Conservation (phyloP, 2,797 vertebrate genomes). For the Hemitrygon akajei region DNA sequence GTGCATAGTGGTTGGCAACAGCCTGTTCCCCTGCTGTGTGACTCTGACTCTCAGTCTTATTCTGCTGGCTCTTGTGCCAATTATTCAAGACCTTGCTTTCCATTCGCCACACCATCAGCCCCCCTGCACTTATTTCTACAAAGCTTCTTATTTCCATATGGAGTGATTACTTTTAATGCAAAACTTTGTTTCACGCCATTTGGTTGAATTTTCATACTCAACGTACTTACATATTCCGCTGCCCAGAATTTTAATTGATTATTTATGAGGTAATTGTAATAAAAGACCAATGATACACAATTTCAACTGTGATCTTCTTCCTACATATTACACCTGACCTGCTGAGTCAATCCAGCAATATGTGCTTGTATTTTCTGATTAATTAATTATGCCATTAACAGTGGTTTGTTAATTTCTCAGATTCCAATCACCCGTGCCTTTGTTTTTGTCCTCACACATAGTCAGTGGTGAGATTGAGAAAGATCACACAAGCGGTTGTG, state of each 20-base stretch:
- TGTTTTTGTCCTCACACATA: background rate
- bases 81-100: background rate
- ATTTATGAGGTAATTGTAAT: background rate
- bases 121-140: background rate
- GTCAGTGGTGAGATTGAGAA: background rate
- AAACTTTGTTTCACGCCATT: background rate
- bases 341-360: too few species aligned
- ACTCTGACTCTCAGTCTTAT: too few species aligned
- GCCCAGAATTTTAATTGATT: background rate
- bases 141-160: background rate
- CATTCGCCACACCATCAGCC: background rate
- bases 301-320: background rate
- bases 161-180: background rate
- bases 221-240: background rate
- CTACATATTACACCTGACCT: background rate
- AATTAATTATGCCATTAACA: background rate
- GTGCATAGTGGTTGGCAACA: too few species aligned
- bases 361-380: too few species aligned
- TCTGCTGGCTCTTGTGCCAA: too few species aligned
- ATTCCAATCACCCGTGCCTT: background rate
- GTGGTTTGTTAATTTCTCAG: background rate
- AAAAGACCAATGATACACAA: background rate
- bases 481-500: background rate
- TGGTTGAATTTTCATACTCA: background rate
- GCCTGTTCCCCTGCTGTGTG: too few species aligned